Evolutionary conservation across 2,888 invertebrate species (phyloP).

Genomic region (Deilephila elpenor): DNA sequence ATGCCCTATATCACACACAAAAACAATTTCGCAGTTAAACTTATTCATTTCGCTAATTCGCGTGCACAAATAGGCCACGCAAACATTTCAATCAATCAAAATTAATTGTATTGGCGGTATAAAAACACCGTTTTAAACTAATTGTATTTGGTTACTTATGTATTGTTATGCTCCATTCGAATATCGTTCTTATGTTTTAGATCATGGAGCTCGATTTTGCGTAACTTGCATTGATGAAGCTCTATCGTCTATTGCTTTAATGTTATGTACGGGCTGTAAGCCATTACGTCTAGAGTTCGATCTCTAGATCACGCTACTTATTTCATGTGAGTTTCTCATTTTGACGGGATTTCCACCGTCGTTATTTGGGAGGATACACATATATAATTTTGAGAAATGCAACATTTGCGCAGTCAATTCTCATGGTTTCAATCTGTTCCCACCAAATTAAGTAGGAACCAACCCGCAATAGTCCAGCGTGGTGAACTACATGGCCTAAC

Average conservation of each 20-base stretch:
- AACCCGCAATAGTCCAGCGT: no score
- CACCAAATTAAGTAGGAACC: no score
- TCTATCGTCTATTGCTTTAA: background rate
- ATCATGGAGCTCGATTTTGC: background rate
- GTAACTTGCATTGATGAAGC: conserved; percentile 32
- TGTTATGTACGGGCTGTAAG: no score
- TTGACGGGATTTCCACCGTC: no score
- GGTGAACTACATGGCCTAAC: no score
- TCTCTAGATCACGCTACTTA: no score
- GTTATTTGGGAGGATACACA: no score
- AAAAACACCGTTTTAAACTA: background rate
- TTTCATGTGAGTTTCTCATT: no score
- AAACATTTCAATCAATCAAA: conserved; percentile 24
- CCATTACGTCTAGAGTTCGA: no score
- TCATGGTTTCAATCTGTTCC: no score
- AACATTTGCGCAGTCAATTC: no score
- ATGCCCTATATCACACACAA: background rate
- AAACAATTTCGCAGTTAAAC: conserved; percentile 10
- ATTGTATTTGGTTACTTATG: conserved; percentile 11
- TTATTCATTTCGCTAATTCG: conserved; percentile 24
- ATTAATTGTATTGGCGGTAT: conserved; percentile 27
- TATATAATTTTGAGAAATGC: no score
- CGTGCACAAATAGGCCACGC: conserved; percentile 20
- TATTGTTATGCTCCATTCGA: background rate
- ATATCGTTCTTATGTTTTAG: background rate